Evolutionary conservation across 2,113 vertebrate genomes (phyloP).

Genomic region (Xiphorhynchus elegans): DNA sequence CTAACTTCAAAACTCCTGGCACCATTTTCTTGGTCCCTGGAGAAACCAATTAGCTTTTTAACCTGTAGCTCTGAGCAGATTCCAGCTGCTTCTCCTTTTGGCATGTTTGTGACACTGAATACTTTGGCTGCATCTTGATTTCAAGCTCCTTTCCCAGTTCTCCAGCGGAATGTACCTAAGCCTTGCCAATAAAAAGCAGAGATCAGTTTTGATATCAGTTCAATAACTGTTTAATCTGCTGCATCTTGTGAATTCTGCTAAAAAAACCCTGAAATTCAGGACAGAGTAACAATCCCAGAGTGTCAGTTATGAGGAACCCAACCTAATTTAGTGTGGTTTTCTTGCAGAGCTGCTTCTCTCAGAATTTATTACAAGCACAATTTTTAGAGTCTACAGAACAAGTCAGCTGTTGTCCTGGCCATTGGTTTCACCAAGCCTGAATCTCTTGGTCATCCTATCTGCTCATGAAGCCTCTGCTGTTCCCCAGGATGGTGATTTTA

Average conservation of each 20-base stretch:
- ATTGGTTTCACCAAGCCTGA: neutral
- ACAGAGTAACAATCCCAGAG: neutral
- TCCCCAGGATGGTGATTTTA: neutral
- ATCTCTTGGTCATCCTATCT: neutral
- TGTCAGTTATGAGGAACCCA: neutral
- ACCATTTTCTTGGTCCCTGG: neutral
- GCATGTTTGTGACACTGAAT: neutral
- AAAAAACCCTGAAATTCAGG: neutral
- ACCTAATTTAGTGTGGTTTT: neutral
- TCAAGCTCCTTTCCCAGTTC: neutral
- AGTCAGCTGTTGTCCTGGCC: neutral
- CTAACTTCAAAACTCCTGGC: neutral
- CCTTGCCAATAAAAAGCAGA: neutral
- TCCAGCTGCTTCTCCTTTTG: neutral
- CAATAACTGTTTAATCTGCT: neutral
- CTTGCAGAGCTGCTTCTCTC: neutral
- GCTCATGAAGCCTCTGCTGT: neutral
- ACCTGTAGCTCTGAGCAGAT: neutral
- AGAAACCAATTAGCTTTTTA: constrained; percentile 7
- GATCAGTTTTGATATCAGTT: neutral
- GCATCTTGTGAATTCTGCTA: neutral
- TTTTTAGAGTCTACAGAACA: neutral
- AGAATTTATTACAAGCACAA: neutral
- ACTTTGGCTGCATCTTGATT: neutral
- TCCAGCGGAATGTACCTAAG: neutral